A percentile compares a stretch with the other conserved stretches of the same genome.
phyloP scores from a whole-genome alignment of 35 echinoderm and acorn worm genomes.

The Chiridota heheva region DNA sequence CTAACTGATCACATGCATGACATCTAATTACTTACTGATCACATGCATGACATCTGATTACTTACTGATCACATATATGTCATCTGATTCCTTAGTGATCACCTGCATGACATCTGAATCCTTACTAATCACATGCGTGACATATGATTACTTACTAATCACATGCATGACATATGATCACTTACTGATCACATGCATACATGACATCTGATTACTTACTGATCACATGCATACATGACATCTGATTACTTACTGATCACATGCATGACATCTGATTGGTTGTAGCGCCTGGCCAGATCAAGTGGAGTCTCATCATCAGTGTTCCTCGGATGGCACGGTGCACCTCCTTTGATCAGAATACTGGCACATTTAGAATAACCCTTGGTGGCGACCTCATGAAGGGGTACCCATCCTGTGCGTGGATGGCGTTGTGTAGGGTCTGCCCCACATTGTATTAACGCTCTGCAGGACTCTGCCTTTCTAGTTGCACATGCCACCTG shows the following conservation, averaged over 20 bases:
- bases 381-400: slow-evolving; percentile 84
- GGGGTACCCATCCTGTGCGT: slow-evolving; percentile 92
- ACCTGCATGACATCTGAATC: slow-evolving; percentile 18
- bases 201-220: too few relatives aligned
- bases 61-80: too few relatives aligned
- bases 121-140: too few relatives aligned
- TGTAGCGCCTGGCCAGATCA: slow-evolving; percentile 77
- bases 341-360: slow-evolving; percentile 50
- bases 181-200: too few relatives aligned
- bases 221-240: slow-evolving; percentile 44
- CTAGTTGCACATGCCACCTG: slow-evolving; percentile 34
- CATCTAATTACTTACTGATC: too few relatives aligned
- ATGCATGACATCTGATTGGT: slow-evolving; percentile 32
- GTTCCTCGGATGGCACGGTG: slow-evolving; percentile 80
- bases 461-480: slow-evolving; percentile 36
- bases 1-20: too few relatives aligned
- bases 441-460: slow-evolving; percentile 57
- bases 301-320: slow-evolving; percentile 85
- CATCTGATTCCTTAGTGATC: slow-evolving; percentile 30
- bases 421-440: slow-evolving; percentile 92
- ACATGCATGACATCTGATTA: slow-evolving; percentile 20
- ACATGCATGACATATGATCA: too few relatives aligned
- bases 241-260: slow-evolving; percentile 71
- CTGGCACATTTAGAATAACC: slow-evolving; percentile 75
- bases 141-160: too few relatives aligned